Base-by-base conservation (phyloP, 2,113 vertebrate species). In the Chroicocephalus ridibundus region DNA sequence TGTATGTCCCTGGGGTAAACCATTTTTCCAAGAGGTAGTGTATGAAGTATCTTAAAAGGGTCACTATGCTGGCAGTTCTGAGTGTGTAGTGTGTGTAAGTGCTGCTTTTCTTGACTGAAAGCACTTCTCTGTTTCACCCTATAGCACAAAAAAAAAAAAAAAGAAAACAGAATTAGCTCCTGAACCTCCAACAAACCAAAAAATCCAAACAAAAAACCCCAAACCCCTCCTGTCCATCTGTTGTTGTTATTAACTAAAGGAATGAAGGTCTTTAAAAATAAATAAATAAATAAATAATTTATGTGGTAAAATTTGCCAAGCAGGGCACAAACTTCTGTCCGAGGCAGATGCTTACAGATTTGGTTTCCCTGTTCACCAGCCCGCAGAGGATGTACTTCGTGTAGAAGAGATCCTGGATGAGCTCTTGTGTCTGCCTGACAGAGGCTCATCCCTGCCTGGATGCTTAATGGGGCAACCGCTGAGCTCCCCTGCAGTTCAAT, bases 1-100 rank as follows among this genome's bases (percentile, higher is more conserved):
- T 55, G 0, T 80, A 31, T 70, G 25, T 90, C 85, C 86, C 96
- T 82, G 42, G 66, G 84, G 94, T 86, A 91, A 97, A 88, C 47
- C 27, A 24, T 93, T 88, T 94, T 52, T 69, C 46, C 74, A 57
- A 71, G 87, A 83, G 91, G 47, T 82, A 85, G 85, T 64, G 40
- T 90, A 84, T 69, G 64, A 86, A 90, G n/a, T 87, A 36, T 55
- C 55, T 92, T 57, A 27, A 86, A 82, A 92, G 79, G 92, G 40
- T 93, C 76, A 69, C 52, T 58, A 3, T 85, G 58, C 44, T 95
- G 52, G 82, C 78, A 72, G 68, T 62, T 93, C 15, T 69, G 62
- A 52, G 70, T 31, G 65, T 0, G 0, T 44, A 66, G 31, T 51
- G 27, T 8, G 2, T 20, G 15, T 42, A 88, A 88, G 57, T 29